Percentiles rank a stretch among this genome's conserved stretches.
Evolutionary conservation across 2,797 vertebrate species (phyloP).

Genomic region (Chromobotia macracanthus): DNA sequence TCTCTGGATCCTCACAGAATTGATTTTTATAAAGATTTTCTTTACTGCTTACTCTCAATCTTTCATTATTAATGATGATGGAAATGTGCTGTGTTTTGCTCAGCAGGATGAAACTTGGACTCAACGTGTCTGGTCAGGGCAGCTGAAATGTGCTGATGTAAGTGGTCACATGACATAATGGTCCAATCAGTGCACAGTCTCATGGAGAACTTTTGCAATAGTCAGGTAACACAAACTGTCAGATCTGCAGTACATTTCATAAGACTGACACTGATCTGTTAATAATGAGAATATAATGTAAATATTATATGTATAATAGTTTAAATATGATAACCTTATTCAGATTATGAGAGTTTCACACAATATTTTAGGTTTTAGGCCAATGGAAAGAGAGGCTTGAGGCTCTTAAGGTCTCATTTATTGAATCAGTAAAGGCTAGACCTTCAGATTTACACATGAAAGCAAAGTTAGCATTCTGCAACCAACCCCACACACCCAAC

Average conservation of each 20-base stretch:
- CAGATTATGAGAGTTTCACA: too few relatives aligned
- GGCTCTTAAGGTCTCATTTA: background rate
- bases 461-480: background rate
- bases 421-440: background rate
- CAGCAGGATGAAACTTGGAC: conserved; percentile 4
- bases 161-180: conserved; percentile 8
- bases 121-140: conserved; percentile 12
- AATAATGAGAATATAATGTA: background rate
- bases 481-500: background rate
- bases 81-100: conserved; percentile 37
- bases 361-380: background rate
- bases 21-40: conserved; percentile 14
- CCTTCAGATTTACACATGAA: background rate
- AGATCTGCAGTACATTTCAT: background rate
- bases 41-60: conserved; percentile 15
- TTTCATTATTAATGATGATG: conserved; percentile 42
- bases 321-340: too few relatives aligned
- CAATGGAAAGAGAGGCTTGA: background rate
- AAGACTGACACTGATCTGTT: background rate
- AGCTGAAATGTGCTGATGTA: conserved; percentile 22
- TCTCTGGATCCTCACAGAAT: conserved; percentile 8
- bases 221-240: conserved; percentile 14
- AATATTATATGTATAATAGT: background rate
- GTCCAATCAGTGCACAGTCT: conserved; percentile 2
- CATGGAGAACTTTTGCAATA: conserved; percentile 20